Percentiles rank a stretch among this genome's conserved stretches.
phyloP scores from a whole-genome alignment of 2,797 vertebrate species.

The Urophycis tenuis region DNA sequence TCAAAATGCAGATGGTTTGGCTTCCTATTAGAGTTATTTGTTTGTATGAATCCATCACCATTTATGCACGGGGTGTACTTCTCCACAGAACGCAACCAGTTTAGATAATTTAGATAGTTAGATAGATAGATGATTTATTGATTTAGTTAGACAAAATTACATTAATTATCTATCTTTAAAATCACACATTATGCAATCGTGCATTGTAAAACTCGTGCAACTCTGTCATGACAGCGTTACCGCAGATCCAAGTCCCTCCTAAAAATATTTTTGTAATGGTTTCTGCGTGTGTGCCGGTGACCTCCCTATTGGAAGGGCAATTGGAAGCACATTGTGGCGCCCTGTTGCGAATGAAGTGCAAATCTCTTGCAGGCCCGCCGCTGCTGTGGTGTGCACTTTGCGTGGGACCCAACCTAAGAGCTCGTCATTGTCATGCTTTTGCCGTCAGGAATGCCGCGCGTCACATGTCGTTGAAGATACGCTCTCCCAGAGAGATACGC shows the following conservation, averaged over 20 bases:
- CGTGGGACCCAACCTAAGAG: not conserved
- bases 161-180: not conserved
- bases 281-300: not conserved
- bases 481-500: not conserved
- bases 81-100: not conserved
- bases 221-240: not conserved
- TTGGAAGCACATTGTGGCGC: not conserved
- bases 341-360: not conserved
- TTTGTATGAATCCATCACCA: not conserved
- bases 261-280: not conserved
- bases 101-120: too few relatives aligned
- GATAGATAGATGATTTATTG: too few relatives aligned
- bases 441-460: not conserved
- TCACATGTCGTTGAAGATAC: not conserved
- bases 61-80: not conserved
- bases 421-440: not conserved
- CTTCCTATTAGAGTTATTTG: not conserved
- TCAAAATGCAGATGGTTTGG: not conserved
- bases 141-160: too few relatives aligned
- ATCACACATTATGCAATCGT: not conserved
- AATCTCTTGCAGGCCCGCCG: not conserved
- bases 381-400: not conserved
- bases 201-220: not conserved
- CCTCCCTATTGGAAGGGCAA: not conserved
- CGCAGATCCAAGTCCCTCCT: not conserved